Base-by-base conservation (phyloP, 2,888 invertebrate species). In the Ichneumon xanthorius region DNA sequence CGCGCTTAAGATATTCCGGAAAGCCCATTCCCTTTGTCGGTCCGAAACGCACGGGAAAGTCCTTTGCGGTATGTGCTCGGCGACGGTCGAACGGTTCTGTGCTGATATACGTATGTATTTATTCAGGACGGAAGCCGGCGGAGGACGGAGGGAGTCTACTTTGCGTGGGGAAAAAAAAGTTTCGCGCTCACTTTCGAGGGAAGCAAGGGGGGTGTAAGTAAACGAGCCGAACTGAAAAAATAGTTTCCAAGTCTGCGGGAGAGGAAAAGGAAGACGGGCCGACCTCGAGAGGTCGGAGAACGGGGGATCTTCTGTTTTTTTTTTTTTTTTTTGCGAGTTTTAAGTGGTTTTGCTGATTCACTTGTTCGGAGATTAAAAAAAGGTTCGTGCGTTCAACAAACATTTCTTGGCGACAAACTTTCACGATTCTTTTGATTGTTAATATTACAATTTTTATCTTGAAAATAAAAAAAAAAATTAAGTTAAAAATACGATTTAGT, bases 1-100 rank as follows among this genome's bases (percentile, higher is more conserved):
- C 67, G 53, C 33, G 65, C 72, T 55, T 33, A 58, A 16, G 6
- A 65, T 63, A 53, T 73, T 53, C 81, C 55, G 70, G 16, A 63
- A 63, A 63, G 26, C 26, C 50, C 79, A 37, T 45, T 45, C 71
- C 67, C 76, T 55, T 48, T 26, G 50, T 45, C 68, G 30, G 16
- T 30, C 61, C 33, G 61, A 26, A 33, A 16, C 61, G 33, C n/a
- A 33, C 16, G 30, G 11, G 33, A 63, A 30, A 33, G 16, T 63
- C 30, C 61, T 4, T 63, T 33, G 16, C 5, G 61, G 26, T 26
- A 33, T 33, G 61, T 7, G 16, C 14, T 33, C 45, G 45, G n/a
- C n/a, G 37, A n/a, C 65, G 65, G 45, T 83, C 68, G 61, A 19
- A 9, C 70, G 30, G n/a, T 48, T 61, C 61, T 40, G 9, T 16